Evolutionary conservation across 2,113 vertebrate genomes (phyloP).

Genomic region (Porphyrio hochstetteri): DNA sequence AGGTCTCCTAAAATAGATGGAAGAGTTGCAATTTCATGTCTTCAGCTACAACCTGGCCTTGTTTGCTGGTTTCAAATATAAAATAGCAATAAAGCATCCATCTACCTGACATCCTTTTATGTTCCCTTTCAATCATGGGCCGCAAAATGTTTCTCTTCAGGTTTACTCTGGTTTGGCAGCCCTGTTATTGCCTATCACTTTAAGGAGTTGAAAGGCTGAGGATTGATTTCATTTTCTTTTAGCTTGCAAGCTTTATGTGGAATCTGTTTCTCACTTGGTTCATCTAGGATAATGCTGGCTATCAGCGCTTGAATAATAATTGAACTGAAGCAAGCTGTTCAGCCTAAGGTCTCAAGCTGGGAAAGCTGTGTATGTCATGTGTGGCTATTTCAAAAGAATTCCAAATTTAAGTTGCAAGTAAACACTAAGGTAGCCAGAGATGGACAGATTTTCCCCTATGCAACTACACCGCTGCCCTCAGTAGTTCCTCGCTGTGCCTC

Average conservation of each 20-base stretch:
- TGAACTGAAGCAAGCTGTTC: conserved; percentile 54
- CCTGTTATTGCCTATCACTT: conserved; percentile 69
- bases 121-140: conserved; percentile 66
- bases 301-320: conserved; percentile 58
- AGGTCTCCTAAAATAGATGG: conserved; percentile 68
- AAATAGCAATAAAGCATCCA: conserved; percentile 73
- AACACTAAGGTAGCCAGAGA: background rate
- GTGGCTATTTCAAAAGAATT: conserved; percentile 10
- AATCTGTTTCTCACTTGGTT: conserved; percentile 59
- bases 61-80: conserved; percentile 73
- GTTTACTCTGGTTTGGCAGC: conserved; percentile 66
- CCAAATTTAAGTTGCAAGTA: background rate
- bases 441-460: too few relatives aligned
- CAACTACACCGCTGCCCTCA: background rate
- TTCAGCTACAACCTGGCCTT: conserved; percentile 65
- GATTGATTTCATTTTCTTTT: conserved; percentile 69
- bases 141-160: conserved; percentile 48
- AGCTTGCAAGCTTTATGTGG: background rate
- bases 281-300: conserved; percentile 37
- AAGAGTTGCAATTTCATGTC: conserved; percentile 68
- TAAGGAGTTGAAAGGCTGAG: conserved; percentile 57
- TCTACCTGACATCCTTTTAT: conserved; percentile 75
- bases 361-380: conserved; percentile 6
- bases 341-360: conserved; percentile 39
- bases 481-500: background rate